A percentile compares a stretch with the other conserved stretches of the same genome.
phyloP scores from a whole-genome alignment of 2,888 invertebrate genomes.

The Pristionchus exspectatus region DNA sequence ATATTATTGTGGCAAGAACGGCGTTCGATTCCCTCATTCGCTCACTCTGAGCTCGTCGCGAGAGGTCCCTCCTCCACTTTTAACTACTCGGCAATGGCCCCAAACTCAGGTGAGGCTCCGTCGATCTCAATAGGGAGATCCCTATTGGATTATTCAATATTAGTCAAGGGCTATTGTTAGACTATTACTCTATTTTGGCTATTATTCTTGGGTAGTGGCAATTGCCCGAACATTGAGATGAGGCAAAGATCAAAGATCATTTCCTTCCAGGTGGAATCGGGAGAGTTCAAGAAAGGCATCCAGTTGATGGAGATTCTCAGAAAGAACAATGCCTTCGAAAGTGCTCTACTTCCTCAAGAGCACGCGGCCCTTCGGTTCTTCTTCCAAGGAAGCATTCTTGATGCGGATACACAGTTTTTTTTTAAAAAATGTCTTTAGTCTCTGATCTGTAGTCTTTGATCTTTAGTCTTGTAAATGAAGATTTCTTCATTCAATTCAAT shows the following conservation, averaged over 20 bases:
- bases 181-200: too few species aligned
- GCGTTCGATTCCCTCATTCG: neutral
- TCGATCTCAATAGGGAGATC: neutral
- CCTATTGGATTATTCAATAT: neutral
- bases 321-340: conserved; percentile 47
- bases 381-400: conserved; percentile 43
- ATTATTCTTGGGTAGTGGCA: too few species aligned
- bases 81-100: neutral
- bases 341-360: conserved; percentile 31
- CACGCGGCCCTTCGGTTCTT: conserved; percentile 5
- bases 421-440: too few species aligned
- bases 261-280: too few species aligned
- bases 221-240: too few species aligned
- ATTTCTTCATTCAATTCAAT: neutral
- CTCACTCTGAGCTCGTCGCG: neutral
- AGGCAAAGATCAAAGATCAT: neutral
- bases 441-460: too few species aligned
- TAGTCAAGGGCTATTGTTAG: too few species aligned
- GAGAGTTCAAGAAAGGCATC: too few species aligned
- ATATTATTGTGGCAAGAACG: neutral
- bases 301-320: conserved; percentile 33
- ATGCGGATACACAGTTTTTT: neutral
- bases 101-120: neutral
- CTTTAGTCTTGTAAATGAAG: neutral
- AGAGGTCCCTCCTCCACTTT: neutral